A percentile compares a stretch with the other conserved stretches of the same genome.
phyloP scores from a whole-genome alignment of 2,888 invertebrate species.

The Ormia ochracea region DNA sequence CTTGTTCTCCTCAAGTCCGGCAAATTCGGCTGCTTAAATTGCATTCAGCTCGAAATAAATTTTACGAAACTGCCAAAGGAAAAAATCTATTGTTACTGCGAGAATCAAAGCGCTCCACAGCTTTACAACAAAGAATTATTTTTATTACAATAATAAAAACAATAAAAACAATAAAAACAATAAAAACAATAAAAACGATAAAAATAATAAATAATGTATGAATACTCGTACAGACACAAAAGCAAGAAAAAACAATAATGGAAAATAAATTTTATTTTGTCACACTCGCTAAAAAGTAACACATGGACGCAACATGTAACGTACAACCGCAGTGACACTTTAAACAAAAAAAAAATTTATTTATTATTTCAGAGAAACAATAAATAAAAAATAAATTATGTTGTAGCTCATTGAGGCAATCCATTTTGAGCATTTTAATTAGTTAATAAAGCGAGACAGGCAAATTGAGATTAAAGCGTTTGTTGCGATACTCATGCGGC shows the following conservation, averaged over 20 bases:
- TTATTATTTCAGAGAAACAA: neutral
- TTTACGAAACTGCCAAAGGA: neutral
- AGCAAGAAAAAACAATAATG: constrained; percentile 1
- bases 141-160: constrained; percentile 18
- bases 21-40: neutral
- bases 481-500: too few relatives aligned
- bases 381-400: neutral
- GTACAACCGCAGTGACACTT: neutral
- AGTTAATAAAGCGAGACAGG: too few relatives aligned
- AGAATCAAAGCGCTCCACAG: constrained; percentile 5
- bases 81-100: neutral
- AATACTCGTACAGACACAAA: neutral
- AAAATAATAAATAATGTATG: constrained; percentile 34
- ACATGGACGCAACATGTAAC: neutral
- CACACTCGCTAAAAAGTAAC: neutral
- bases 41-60: neutral
- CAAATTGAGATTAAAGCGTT: too few relatives aligned
- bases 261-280: constrained; percentile 12
- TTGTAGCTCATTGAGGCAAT: neutral
- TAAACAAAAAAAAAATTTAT: neutral
- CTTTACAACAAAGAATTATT: constrained; percentile 32
- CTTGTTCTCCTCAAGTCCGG: neutral
- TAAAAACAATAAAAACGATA: constrained; percentile 11
- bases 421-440: too few relatives aligned
- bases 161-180: constrained; percentile 11